Conservation (phyloP, 2,888 invertebrate species). For the Drosophila vallismaia region DNA sequence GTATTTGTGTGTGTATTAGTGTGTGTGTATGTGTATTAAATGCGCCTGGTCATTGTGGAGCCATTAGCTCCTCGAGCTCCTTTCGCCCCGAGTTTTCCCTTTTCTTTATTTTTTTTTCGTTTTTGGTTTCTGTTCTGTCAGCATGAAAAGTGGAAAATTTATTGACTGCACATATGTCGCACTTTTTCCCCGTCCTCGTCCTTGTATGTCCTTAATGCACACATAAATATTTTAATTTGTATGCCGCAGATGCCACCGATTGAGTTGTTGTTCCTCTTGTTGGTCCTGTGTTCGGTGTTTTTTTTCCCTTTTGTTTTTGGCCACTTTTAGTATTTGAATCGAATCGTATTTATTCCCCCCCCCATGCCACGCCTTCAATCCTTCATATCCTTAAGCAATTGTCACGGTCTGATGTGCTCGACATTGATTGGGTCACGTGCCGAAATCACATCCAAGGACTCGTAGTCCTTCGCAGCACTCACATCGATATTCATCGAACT, state of each 20-base stretch:
- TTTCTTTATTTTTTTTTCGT: conserved; percentile 21
- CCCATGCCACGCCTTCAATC: conserved; percentile 18
- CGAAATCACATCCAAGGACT: conserved; percentile 4
- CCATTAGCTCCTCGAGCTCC: conserved; percentile 62
- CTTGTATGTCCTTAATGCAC: conserved; percentile 38
- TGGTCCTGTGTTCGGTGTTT: conserved; percentile 9
- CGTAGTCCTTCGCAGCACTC: not conserved
- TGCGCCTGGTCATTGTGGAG: conserved; percentile 72
- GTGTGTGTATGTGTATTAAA: conserved; percentile 28
- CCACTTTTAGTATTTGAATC: conserved; percentile 57
- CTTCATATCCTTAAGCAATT: conserved; percentile 40
- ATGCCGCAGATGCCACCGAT: conserved; percentile 72
- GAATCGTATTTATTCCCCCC: conserved; percentile 8
- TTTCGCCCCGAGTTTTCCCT: conserved; percentile 16
- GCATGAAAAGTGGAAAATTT: conserved; percentile 81
- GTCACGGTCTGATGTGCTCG: conserved; percentile 61
- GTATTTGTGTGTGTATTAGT: not conserved
- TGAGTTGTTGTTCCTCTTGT: conserved; percentile 48
- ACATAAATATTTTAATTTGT: conserved; percentile 68
- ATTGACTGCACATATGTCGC: conserved; percentile 79
- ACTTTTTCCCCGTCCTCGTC: conserved; percentile 44
- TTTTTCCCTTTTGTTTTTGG: conserved; percentile 11
- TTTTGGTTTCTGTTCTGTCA: conserved; percentile 66
- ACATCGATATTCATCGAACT: not conserved
- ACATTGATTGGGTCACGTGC: conserved; percentile 73